Conservation (phyloP, 2,113 vertebrate species). For the Mesitornis unicolor region DNA sequence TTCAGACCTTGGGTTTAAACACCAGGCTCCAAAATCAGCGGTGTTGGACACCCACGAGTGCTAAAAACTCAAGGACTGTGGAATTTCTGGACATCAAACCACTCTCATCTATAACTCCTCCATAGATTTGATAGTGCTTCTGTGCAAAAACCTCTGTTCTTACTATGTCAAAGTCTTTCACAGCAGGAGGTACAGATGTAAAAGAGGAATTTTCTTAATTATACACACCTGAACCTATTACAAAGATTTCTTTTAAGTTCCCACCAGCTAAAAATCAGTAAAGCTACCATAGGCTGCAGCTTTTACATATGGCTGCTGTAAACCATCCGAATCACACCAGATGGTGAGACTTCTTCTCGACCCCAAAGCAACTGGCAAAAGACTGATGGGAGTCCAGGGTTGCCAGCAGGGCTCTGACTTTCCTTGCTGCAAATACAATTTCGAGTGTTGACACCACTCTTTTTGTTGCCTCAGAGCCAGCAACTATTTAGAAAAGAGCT, state of each 20-base stretch:
- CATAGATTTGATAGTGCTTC: not conserved
- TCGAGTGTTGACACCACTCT: not conserved
- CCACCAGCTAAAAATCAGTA: not conserved
- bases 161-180: not conserved
- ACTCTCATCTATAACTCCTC: not conserved
- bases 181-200: not conserved
- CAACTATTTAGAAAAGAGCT: not conserved
- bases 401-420: not conserved
- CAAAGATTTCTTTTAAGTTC: not conserved
- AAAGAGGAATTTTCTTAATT: not conserved
- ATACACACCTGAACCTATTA: not conserved
- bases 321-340: not conserved
- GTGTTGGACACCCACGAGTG: not conserved
- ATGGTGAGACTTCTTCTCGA: not conserved
- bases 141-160: not conserved
- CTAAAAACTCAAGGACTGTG: accelerated
- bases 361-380: not conserved
- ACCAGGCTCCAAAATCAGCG: accelerated
- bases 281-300: not conserved
- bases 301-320: not conserved
- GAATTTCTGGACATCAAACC: not conserved
- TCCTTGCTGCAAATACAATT: not conserved
- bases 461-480: not conserved
- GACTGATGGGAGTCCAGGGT: not conserved
- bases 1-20: not conserved